Conservation (phyloP, 1,140 invertebrate species). For the Drosophila littoralis region DNA sequence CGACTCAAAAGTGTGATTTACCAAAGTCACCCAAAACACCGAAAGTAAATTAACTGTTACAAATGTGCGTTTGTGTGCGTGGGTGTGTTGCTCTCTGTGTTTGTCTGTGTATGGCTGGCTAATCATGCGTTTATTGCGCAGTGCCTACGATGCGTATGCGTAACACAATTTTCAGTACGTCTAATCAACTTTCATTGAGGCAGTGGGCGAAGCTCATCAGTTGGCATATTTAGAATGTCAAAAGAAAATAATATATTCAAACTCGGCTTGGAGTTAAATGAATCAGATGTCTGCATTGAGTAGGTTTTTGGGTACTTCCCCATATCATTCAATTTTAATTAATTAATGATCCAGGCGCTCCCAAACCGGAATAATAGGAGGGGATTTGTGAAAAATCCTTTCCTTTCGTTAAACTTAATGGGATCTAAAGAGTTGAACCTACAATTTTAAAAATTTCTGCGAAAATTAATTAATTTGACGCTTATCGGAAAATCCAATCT, state of each 20-base stretch:
- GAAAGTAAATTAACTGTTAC: conserved; percentile 72
- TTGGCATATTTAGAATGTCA: conserved; percentile 14
- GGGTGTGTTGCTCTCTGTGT: conserved; percentile 10
- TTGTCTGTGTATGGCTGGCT: conserved; percentile 20
- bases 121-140: conserved; percentile 45
- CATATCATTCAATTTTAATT: background rate
- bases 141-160: conserved; percentile 21
- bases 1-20: conserved; percentile 52
- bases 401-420: too few relatives aligned
- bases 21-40: conserved; percentile 65
- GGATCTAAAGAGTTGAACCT: too few relatives aligned
- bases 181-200: conserved; percentile 29
- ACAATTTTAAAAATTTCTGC: too few relatives aligned
- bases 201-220: conserved; percentile 1
- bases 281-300: background rate
- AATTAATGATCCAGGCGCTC: too few relatives aligned
- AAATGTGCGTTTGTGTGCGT: conserved; percentile 31
- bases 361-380: too few relatives aligned
- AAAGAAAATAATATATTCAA: background rate
- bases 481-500: too few relatives aligned
- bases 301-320: background rate
- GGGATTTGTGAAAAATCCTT: too few relatives aligned
- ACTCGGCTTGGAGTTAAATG: background rate
- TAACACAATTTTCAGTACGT: conserved; percentile 20
- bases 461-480: too few relatives aligned